Percentiles rank a stretch among this genome's conserved stretches.
Conservation (phyloP, 2,797 vertebrate genomes). For the Mormyrops boulengeri region DNA sequence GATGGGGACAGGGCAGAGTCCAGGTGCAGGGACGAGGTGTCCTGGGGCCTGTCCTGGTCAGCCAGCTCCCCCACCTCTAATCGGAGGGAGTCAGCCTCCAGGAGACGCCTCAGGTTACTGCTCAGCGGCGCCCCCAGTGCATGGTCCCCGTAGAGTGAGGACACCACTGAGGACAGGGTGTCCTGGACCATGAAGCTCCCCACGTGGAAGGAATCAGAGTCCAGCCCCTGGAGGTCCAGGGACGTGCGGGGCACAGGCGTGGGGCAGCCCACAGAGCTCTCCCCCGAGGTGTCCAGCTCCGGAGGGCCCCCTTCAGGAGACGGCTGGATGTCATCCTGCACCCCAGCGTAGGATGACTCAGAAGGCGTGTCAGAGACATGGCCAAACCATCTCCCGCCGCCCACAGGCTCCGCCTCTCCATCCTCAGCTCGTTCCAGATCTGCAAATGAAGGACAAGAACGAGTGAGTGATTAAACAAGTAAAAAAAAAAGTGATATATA, state of each 20-base stretch:
- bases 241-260: constrained; percentile 83
- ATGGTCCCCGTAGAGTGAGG: constrained; percentile 65
- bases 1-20: constrained; percentile 63
- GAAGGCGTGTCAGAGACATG: constrained; percentile 76
- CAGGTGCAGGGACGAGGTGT: constrained; percentile 69
- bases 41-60: constrained; percentile 47
- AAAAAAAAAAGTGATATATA: not conserved
- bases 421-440: constrained; percentile 90
- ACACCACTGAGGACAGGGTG: constrained; percentile 63
- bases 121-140: constrained; percentile 70
- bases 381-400: constrained; percentile 92
- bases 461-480: not conserved
- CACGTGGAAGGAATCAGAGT: constrained; percentile 54
- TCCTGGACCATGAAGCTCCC: constrained; percentile 48
- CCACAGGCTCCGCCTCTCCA: constrained; percentile 77
- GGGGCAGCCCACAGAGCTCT: constrained; percentile 82
- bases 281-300: constrained; percentile 77
- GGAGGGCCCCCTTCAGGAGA: constrained; percentile 56
- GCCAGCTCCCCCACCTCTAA: constrained; percentile 62
- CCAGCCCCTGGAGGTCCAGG: constrained; percentile 78
- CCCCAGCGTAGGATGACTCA: constrained; percentile 90
- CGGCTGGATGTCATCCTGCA: constrained; percentile 75
- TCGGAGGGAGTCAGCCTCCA: constrained; percentile 78
- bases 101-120: constrained; percentile 87
- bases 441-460: constrained; percentile 46